phyloP scores from a whole-genome alignment of 1,140 invertebrate genomes.

The Leptopilina boulardi region DNA sequence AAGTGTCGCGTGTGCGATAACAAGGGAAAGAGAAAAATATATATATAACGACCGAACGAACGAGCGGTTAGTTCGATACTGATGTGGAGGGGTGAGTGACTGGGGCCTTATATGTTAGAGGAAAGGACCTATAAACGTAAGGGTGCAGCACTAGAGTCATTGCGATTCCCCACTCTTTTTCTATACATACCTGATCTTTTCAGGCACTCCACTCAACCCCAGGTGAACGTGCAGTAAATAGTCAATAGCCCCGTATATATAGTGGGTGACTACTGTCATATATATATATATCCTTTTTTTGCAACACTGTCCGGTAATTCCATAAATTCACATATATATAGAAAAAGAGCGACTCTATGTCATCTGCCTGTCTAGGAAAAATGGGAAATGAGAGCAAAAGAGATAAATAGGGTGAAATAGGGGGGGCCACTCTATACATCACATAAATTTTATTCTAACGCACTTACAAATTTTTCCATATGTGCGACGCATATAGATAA shows the following conservation, averaged over 20 bases:
- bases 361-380: constrained; percentile 16
- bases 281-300: constrained; percentile 40
- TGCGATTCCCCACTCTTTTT: constrained; percentile 48
- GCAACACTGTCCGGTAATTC: constrained; percentile 3
- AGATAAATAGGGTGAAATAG: constrained; percentile 34
- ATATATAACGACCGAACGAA: constrained; percentile 39
- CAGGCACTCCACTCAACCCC: constrained; percentile 59
- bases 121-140: constrained; percentile 50
- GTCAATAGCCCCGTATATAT: constrained; percentile 43
- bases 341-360: background rate
- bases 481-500: too few species aligned
- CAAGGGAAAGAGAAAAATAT: background rate
- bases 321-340: background rate
- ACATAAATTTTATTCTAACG: background rate
- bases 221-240: constrained; percentile 54
- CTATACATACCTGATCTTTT: constrained; percentile 54
- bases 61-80: constrained; percentile 64
- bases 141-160: constrained; percentile 35
- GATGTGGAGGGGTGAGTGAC: constrained; percentile 58
- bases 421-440: background rate
- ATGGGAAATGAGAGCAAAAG: constrained; percentile 28
- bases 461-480: constrained; percentile 38
- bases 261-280: constrained; percentile 35
- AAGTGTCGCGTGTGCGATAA: constrained; percentile 49
- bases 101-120: constrained; percentile 76